Base-by-base conservation (phyloP, 37 sponge, comb jelly and placozoan species). In the Corticium candelabrum region DNA sequence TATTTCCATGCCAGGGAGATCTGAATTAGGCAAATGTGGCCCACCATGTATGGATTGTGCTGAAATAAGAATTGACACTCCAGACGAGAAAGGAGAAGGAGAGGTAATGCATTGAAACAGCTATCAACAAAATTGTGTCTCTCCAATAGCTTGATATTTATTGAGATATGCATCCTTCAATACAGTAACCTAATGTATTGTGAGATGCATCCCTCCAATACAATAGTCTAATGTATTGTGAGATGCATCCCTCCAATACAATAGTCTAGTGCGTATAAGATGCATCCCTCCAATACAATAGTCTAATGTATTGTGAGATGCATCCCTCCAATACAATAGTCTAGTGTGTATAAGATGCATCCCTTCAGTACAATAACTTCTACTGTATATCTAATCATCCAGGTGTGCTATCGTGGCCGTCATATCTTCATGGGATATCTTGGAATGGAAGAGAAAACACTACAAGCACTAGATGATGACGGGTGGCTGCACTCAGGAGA, bases 351-450 rank as follows among this genome's bases (percentile, higher is more conserved):
- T n/a, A n/a, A n/a, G n/a, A n/a, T n/a, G n/a, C n/a, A n/a, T n/a
- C n/a, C n/a, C n/a, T n/a, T n/a, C n/a, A n/a, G n/a, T 70, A 0
- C 34, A 3, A 35, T 40, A 34, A 57, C 11, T 11, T 41, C 69
- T 73, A 38, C 68, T n/a, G 35, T 3, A 70, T 62, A 7, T 80
- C 0, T n/a, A n/a, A n/a, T n/a, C n/a, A n/a, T 70, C 15, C 41
- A 94, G 95, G 72, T 95, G 0, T 81, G 87, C 37, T 84, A 68
- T 77, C 40, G 75, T 72, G 96, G 93, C 31, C 85, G 96, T 5
- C 81, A 95, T 78, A 86, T 95, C 56, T 92, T 95, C 82, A 95
- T 95, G 96, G 96, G 96, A 3, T 95, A 95, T 56, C 85, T 88
- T 36, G 84, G 84, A 33, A 82, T 89, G 41, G 90, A 86, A 62